Evolutionary conservation across 2,113 vertebrate genomes (phyloP), one percentile per base, ranked within the genome.

Genomic region (Rousettus leschenaultii): DNA sequence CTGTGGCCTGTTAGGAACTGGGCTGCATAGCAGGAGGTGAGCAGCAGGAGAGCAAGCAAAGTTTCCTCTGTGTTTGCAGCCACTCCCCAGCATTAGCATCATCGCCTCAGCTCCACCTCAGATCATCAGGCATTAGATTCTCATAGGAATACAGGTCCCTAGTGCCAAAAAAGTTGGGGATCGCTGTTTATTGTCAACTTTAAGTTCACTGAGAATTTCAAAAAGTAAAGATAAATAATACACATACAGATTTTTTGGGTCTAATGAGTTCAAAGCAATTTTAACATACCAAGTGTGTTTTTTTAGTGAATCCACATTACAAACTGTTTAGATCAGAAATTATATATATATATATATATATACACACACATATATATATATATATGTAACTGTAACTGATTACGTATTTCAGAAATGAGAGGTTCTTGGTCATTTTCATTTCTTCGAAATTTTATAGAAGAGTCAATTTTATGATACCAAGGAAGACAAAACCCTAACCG

Each of bases 361-460:
- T 48, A 14, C 43, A 48, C 45, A 48, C 12, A 48, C 3, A 51
- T 45, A 45, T 45, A 45, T 45, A 45, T 8, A 48, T 12, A 4
- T 48, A 4, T 48, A 14, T 48, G 48, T 48, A 48, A 48, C 48
- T 48, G 7, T 43, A 87, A 87, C 18, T 93, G 33, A 45, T 70
- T 73, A 33, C 9, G 15, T 38, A 80, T n/a, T 65, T 94, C 51
- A 95, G 75, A 94, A 95, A 89, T 22, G 18, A 78, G 18, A 74
- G 30, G 14, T 28, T 86, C 40, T 51, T 63, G 24, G 48, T 93
- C 68, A 59, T 93, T 80, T 87, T 91, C 71, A 70, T 71, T 92
- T 96, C 15, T 89, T 75, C 66, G 74, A 12, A 91, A 78, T 68
- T 95, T 91, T 66, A 43, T 3, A 88, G 19, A 86, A 91, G 19